Evolutionary conservation across 30 jellyfish, hydroid and myxozoan species (phyloP), one percentile per base, ranked within the genome.

Genomic region (Phacellophora camtschatica): DNA sequence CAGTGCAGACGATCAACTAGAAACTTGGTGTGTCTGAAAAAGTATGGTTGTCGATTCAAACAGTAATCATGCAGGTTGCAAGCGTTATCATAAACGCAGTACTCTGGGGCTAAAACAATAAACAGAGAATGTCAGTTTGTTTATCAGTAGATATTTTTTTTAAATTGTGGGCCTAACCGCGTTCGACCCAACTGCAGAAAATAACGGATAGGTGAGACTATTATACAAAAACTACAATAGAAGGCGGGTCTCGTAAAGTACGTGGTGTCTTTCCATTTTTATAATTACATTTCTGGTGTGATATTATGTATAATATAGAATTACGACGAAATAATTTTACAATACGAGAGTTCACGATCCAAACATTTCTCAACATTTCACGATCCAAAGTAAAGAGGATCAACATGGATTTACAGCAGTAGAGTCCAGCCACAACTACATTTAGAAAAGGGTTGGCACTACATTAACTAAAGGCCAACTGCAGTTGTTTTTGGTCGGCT

Each of bases 81-180:
- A 18, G 78, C 78, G 57, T 64, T 64, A 36, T 64, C 78, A 31
- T 64, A 64, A 64, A 64, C 20, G 78, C 37, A 23, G 71, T 57
- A 57, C 43, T 57, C 43, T 25, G 71, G 71, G 5, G 71, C 71
- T 57, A 57, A 57, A 53, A 57, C 22, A 25, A 57, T 23, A 57
- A 57, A 15, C 22, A 46, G 20, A 46, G 22, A 12, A 57, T 2
- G 25, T 15, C 59, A 20, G 39, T 5, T 56, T 23, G 8, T 18
- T 51, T n/a, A n/a, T n/a, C n/a, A n/a, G n/a, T n/a, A n/a, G n/a
- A n/a, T n/a, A n/a, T 12, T 0, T n/a, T 4, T 56, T n/a, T 5
- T 12, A 51, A 16, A 51, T 51, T 23, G 16, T 56, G 71, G 35
- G 13, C 39, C 1, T 54, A 54, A 25, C 12, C 69, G 31, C 24